These are phyloP conservation scores for Tholera decimalis DNA, from an alignment of 2,888 invertebrate species.

Conservation along the genomic window DNA sequence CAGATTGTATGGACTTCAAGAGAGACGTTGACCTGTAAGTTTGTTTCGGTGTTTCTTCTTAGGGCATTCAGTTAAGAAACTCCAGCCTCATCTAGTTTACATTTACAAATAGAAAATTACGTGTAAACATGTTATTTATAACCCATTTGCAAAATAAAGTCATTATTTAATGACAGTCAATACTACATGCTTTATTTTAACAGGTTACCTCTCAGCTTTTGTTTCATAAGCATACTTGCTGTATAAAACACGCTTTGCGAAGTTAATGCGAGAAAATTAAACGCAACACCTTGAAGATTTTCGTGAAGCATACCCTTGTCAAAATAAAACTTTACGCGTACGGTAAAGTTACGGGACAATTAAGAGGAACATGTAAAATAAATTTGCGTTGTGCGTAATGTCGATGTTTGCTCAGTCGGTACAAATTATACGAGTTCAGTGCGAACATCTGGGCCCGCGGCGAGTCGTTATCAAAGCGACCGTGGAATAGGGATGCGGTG, in stretches of 20 bases:
- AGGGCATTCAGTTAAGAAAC: no score
- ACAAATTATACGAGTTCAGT: constrained; percentile 69
- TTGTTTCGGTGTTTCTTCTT: no score
- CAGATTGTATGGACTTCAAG: no score
- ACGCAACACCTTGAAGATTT: neutral
- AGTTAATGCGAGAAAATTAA: constrained; percentile 20
- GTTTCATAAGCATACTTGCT: neutral
- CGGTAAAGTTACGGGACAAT: constrained; percentile 27
- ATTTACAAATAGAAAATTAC: no score
- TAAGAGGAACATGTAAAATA: constrained; percentile 39
- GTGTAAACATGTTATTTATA: no score
- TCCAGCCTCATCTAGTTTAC: no score
- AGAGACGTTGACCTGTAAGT: no score
- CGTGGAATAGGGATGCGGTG: constrained; percentile 46
- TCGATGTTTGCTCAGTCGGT: constrained; percentile 61
- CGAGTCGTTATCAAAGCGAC: constrained; percentile 65
- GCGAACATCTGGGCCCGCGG: constrained; percentile 70
- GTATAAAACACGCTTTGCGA: neutral
- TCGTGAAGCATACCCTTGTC: constrained; percentile 3
- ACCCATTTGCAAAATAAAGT: no score
- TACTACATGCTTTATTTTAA: no score
- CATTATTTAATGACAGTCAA: no score
- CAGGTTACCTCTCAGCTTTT: neutral
- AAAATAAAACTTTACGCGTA: constrained; percentile 41
- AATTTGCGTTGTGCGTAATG: constrained; percentile 46